Evolutionary conservation across 2,797 vertebrate species (phyloP).

Genomic region (Malurus splendens): DNA sequence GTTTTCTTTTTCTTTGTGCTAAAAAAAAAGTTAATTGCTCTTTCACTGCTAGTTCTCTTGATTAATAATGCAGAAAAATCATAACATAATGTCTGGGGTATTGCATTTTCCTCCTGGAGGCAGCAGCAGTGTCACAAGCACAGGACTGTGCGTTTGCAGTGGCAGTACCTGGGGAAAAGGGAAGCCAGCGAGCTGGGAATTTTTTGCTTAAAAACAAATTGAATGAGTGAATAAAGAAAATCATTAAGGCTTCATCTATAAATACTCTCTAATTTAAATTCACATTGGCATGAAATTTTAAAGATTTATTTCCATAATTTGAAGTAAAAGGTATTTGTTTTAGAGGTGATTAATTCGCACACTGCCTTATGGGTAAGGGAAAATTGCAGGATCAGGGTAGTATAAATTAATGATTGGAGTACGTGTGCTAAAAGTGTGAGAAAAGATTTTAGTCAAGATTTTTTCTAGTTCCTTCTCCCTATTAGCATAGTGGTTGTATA

Average conservation of each 20-base stretch:
- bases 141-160: background rate
- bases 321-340: conserved; percentile 39
- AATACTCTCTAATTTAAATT: conserved; percentile 35
- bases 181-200: background rate
- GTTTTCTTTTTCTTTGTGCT: background rate
- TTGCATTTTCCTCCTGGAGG: background rate
- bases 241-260: background rate
- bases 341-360: conserved; percentile 17
- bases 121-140: background rate
- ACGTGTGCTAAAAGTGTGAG: background rate
- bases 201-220: conserved; percentile 16
- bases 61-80: background rate
- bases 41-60: background rate
- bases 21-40: background rate
- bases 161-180: background rate
- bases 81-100: background rate
- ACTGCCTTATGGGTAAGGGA: conserved; percentile 7
- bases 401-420: background rate
- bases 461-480: background rate
- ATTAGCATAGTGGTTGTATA: background rate
- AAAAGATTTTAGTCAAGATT: background rate
- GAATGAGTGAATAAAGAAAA: conserved; percentile 19
- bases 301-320: conserved; percentile 48
- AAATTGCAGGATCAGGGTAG: background rate
- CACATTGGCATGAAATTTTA: conserved; percentile 8